Base-by-base conservation (phyloP, 2,113 vertebrate species). In the Carettochelys insculpta region DNA sequence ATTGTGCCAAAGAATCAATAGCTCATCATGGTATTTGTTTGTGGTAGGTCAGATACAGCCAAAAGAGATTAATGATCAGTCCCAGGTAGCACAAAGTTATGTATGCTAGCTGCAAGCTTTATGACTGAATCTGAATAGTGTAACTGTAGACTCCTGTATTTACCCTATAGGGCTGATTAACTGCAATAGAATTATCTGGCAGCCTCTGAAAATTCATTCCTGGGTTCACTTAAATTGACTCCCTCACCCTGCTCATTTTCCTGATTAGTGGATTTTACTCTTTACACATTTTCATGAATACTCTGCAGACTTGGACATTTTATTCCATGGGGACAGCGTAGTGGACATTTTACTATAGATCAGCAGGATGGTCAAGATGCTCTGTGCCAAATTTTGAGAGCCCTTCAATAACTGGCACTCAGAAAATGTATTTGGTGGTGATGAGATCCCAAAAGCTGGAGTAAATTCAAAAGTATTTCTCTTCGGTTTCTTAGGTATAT, bases 191-290 rank as follows among this genome's bases (percentile, higher is more conserved):
- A 92, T 86, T 86, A 77, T 85, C 65, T 86, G 45, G 91, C 95
- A 94, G 48, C 61, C 82, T 87, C 48, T 89, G 71, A 90, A 95
- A 95, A 92, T 93, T 92, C 71, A 92, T 95, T 90, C 56, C 45
- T 84, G 87, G 89, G 52, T 84, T 90, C 92, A 84, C 82, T 47
- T 43, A 25, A 56, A 80, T 75, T 68, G n/a, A 68, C 34, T 68
- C 19, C 51, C 71, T 90, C 48, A 87, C 71, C 83, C 68, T 41
- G 80, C 41, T 92, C 0, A 85, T 58, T 93, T 86, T 77, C 88
- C 92, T 86, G 88, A 93, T 80, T 77, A 94, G 93, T 73, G 81
- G 51, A 82, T 88, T 81, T 95, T 6, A 52, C 77, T 90, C 38
- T 90, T 76, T 10, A 90, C 43, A 77, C 43, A 51, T 41, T 75